Evolutionary conservation across 2,888 invertebrate species (phyloP).

Genomic region (Apomyelois bistriatella): DNA sequence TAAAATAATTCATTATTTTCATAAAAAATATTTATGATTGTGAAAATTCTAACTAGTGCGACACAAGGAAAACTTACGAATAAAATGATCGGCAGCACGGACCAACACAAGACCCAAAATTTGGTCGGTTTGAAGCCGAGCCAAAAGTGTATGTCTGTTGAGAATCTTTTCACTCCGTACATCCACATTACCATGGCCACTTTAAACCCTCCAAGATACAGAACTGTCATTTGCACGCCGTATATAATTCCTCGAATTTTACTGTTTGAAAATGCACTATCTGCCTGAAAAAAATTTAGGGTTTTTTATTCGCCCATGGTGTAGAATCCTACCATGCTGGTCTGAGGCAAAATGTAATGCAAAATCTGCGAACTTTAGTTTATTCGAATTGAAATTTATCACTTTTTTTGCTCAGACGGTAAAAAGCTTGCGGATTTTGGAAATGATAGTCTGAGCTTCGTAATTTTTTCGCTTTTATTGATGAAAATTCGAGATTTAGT

Average conservation of each 20-base stretch:
- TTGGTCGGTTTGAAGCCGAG: constrained; percentile 59
- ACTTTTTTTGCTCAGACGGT: too few species aligned
- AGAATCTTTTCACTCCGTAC: constrained; percentile 53
- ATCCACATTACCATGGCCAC: constrained; percentile 57
- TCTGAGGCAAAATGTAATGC: too few species aligned
- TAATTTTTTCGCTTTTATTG: too few species aligned
- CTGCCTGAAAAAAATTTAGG: constrained; percentile 30
- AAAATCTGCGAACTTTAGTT: too few species aligned
- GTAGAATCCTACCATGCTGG: too few species aligned
- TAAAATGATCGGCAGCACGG: constrained; percentile 41
- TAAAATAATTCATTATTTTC: too few species aligned
- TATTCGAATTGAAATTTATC: too few species aligned
- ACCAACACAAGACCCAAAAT: constrained; percentile 55
- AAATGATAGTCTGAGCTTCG: too few species aligned
- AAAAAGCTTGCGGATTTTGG: too few species aligned
- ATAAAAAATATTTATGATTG: too few species aligned
- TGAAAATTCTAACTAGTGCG: too few species aligned
- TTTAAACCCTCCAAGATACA: constrained; percentile 51
- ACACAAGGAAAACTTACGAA: constrained; percentile 41
- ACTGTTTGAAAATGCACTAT: constrained; percentile 20
- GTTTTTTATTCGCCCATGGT: neutral
- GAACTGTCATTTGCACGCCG: constrained; percentile 36
- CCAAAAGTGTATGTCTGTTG: constrained; percentile 60
- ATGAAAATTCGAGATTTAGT: too few species aligned
- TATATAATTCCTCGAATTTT: constrained; percentile 25